Base-by-base conservation (phyloP, 1,140 invertebrate species). In the Diuraphis noxia region DNA sequence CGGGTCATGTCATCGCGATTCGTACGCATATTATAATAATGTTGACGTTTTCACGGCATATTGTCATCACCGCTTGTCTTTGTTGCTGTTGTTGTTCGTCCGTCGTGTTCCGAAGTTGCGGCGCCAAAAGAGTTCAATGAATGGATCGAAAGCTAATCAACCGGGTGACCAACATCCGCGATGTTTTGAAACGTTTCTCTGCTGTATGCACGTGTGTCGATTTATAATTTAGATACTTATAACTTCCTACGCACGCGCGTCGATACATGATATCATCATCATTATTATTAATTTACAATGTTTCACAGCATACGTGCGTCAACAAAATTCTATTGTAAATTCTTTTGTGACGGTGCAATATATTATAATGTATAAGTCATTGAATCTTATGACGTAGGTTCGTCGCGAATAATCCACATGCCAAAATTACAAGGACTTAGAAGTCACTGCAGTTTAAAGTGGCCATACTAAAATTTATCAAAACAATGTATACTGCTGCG, bases 111-210 rank as follows among this genome's bases (percentile, higher is more conserved):
- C 40, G 23, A 40, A 19, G 13, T 41, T 30, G 38, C 17, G 41
- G 40, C 40, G 82, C 23, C 46, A 36, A 63, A 72, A 82, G 89
- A 91, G 89, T 91, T 91, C 89, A 82, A 91, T 52, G 89, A 91
- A 82, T 52, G 89, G 89, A 82, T 52, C 72, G 89, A 91, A 91
- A 91, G 89, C 23, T 81, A 36, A 81, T 90, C 88, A 36, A 43
- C 36, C 88, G 40, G 63, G 41, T 36, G 56, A 77, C 38, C 56
- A n/a, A 77, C 56, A 40, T 13, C 30, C 43, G 85, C 17, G 84
- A 34, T 40, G 84, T 46, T 46, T 34, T 13, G 84, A 63, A 63
- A n/a, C 56, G 56, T 63, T 72, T 13, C 56, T n/a, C 56, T 1
- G n/a, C 56, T 5, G 0, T 49, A 23, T 23, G 5, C 30, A 13